Conservation (phyloP, 2,113 vertebrate species). For the Rhynchomys soricoides region DNA sequence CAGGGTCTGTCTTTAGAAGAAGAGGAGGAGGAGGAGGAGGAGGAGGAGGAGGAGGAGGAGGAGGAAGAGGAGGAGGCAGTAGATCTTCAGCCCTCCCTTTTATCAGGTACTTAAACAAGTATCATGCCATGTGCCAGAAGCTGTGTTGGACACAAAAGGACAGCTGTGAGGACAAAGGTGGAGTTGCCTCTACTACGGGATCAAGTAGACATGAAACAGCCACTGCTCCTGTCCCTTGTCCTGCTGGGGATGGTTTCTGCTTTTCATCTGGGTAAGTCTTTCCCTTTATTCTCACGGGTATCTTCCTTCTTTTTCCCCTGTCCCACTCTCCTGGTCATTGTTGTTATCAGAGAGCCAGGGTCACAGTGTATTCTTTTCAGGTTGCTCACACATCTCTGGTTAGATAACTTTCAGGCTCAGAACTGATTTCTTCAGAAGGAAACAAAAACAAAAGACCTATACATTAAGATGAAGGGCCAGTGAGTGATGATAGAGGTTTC, state of each 20-base stretch:
- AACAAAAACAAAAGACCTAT: background rate
- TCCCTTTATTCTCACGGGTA: too few species aligned
- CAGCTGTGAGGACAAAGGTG: background rate
- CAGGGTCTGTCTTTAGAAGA: background rate
- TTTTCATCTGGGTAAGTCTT: conserved; percentile 36
- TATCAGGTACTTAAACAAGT: background rate
- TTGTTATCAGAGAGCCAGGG: background rate
- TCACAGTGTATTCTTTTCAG: background rate
- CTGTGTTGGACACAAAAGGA: background rate
- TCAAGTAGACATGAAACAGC: background rate
- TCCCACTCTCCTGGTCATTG: too few species aligned
- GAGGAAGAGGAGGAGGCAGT: background rate
- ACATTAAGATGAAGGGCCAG: background rate
- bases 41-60: background rate
- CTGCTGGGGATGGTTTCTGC: conserved; percentile 47
- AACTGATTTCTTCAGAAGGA: background rate
- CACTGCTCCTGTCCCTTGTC: background rate
- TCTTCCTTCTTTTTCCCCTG: background rate
- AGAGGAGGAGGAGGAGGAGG: background rate
- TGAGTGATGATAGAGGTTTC: background rate
- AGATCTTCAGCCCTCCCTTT: background rate
- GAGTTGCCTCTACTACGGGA: background rate
- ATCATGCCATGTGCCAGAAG: background rate
- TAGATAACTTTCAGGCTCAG: background rate
- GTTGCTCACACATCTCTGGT: background rate